A percentile compares a stretch with the other conserved stretches of the same genome.
Evolutionary conservation across 2,113 vertebrate species (phyloP).

Genomic region (Xiphorhynchus elegans): DNA sequence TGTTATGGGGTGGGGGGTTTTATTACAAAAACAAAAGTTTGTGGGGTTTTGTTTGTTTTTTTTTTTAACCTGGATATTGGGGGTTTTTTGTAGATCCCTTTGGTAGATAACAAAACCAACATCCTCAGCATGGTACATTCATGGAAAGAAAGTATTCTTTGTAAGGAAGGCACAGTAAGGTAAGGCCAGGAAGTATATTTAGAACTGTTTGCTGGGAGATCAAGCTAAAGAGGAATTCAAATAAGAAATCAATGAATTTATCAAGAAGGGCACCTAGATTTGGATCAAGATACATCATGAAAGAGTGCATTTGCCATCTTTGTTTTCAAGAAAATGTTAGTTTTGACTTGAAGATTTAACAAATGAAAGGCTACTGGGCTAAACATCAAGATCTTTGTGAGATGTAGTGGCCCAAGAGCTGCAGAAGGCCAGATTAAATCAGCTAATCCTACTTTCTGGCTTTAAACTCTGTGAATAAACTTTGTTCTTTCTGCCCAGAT

Average conservation of each 20-base stretch:
- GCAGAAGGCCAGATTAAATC: not conserved
- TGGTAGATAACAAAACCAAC: not conserved
- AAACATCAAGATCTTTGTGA: not conserved
- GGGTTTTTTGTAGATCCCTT: not conserved
- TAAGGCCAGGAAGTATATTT: not conserved
- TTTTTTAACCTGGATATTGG: not conserved
- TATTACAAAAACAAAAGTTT: not conserved
- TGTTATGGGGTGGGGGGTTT: not conserved
- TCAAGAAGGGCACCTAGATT: not conserved
- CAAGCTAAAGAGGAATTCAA: not conserved
- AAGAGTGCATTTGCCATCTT: not conserved
- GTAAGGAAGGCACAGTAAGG: rapidly evolving
- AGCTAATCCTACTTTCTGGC: not conserved
- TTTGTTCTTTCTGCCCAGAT: not conserved
- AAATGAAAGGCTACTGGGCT: not conserved
- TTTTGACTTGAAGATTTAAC: not conserved
- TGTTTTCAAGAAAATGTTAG: not conserved
- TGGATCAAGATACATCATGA: not conserved
- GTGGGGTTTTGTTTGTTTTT: too few species aligned
- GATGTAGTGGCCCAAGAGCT: not conserved
- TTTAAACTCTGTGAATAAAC: not conserved
- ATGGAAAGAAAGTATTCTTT: not conserved
- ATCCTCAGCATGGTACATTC: not conserved
- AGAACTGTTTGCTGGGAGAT: not conserved
- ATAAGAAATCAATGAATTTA: not conserved